These are phyloP conservation scores for Hemicentrotus pulcherrimus DNA, from an alignment of 35 echinoderm and acorn worm species.

Conservation along the genomic window DNA sequence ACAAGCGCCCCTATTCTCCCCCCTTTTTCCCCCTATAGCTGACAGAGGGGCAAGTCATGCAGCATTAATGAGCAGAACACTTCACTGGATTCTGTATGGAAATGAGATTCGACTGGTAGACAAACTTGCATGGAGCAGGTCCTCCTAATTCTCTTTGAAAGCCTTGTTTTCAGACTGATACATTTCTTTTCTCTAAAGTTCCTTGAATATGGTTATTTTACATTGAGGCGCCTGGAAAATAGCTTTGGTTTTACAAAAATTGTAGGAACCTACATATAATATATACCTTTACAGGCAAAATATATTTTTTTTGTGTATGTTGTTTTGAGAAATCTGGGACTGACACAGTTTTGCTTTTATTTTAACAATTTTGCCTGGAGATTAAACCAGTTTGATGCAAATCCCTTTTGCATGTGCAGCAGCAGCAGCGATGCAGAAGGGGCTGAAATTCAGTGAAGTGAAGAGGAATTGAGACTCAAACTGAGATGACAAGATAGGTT, in stretches of 20 bases:
- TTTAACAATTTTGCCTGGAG: not conserved
- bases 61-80: slow-evolving; percentile 3
- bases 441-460: not conserved
- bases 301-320: too few species aligned
- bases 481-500: slow-evolving; percentile 1
- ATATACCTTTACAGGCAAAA: too few species aligned
- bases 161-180: not conserved
- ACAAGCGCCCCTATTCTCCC: not conserved
- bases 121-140: not conserved
- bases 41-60: not conserved
- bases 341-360: not conserved
- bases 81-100: not conserved
- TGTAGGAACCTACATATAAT: too few species aligned
- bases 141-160: not conserved
- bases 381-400: not conserved
- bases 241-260: too few species aligned
- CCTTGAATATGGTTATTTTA: not conserved
- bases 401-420: not conserved
- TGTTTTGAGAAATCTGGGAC: too few species aligned
- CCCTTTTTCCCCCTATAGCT: not conserved
- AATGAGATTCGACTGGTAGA: not conserved
- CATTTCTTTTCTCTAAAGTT: not conserved
- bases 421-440: not conserved
- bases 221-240: too few species aligned
- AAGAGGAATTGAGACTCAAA: not conserved